phyloP scores from a whole-genome alignment of 2,888 invertebrate species.

The Amphiduros pacificus region DNA sequence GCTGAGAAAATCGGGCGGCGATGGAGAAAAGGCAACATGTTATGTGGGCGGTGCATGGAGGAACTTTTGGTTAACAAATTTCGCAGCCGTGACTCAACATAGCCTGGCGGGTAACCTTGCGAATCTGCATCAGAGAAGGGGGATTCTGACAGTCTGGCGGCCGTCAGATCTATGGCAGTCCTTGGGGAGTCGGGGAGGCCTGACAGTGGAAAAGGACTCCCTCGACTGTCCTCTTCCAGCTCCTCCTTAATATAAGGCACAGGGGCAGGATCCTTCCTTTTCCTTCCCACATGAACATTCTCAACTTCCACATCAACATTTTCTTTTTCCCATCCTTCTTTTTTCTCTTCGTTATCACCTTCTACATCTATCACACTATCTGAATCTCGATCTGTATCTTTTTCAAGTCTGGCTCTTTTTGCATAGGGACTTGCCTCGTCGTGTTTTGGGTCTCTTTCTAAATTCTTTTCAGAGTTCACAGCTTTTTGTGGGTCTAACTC shows the following conservation, averaged over 20 bases:
- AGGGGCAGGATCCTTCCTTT: background rate
- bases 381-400: too few species aligned
- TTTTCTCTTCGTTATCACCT: background rate
- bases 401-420: too few species aligned
- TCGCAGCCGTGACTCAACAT: constrained; percentile 9
- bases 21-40: constrained; percentile 7
- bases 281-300: too few species aligned
- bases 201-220: too few species aligned
- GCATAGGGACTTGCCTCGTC: background rate
- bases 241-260: too few species aligned
- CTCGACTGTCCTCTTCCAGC: background rate
- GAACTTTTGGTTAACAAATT: constrained; percentile 7
- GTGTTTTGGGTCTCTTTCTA: too few species aligned
- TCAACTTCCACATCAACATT: background rate
- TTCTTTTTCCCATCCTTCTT: background rate
- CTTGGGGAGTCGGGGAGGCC: too few species aligned
- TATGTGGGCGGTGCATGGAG: constrained; percentile 1
- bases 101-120: background rate
- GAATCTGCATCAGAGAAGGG: background rate
- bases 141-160: background rate
- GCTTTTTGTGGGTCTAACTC: background rate
- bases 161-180: too few species aligned
- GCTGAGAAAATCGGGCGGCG: background rate
- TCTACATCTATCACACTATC: background rate
- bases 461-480: too few species aligned